phyloP scores from a whole-genome alignment of 2,113 vertebrate genomes.

The Callopanchax toddi region DNA sequence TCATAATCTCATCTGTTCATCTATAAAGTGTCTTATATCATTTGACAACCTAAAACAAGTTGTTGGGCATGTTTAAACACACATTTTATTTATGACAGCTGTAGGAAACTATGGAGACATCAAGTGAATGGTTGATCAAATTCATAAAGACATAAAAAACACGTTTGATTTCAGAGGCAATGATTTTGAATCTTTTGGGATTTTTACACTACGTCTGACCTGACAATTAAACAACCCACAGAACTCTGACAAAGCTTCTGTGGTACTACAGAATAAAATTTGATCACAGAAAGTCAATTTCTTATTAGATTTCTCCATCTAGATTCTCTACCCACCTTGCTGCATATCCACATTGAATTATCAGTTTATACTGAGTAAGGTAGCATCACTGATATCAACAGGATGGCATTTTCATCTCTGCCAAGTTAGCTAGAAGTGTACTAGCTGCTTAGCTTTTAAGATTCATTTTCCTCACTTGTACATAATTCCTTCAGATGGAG shows the following conservation, averaged over 20 bases:
- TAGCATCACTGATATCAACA: conserved; percentile 46
- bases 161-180: conserved; percentile 20
- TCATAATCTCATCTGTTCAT: not conserved
- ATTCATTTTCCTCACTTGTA: conserved; percentile 11
- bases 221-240: conserved; percentile 11
- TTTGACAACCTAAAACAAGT: conserved; percentile 26
- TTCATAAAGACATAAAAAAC: conserved; percentile 20
- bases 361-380: conserved; percentile 18
- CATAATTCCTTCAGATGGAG: conserved; percentile 84
- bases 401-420: conserved; percentile 8
- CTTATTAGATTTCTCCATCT: conserved; percentile 21
- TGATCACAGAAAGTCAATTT: not conserved
- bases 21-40: conserved; percentile 16
- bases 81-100: conserved; percentile 17
- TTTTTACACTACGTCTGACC: conserved; percentile 7
- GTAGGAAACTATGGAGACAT: conserved; percentile 14
- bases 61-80: conserved; percentile 18
- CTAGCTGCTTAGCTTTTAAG: conserved; percentile 20
- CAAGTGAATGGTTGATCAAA: not conserved
- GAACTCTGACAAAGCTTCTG: conserved; percentile 22
- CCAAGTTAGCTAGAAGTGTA: conserved; percentile 26
- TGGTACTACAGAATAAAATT: conserved; percentile 16
- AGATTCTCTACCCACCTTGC: conserved; percentile 25
- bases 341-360: conserved; percentile 35
- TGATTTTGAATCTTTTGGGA: conserved; percentile 17